phyloP scores from a whole-genome alignment of 64 coral and sea anemone genomes.

The Pocillopora verrucosa region DNA sequence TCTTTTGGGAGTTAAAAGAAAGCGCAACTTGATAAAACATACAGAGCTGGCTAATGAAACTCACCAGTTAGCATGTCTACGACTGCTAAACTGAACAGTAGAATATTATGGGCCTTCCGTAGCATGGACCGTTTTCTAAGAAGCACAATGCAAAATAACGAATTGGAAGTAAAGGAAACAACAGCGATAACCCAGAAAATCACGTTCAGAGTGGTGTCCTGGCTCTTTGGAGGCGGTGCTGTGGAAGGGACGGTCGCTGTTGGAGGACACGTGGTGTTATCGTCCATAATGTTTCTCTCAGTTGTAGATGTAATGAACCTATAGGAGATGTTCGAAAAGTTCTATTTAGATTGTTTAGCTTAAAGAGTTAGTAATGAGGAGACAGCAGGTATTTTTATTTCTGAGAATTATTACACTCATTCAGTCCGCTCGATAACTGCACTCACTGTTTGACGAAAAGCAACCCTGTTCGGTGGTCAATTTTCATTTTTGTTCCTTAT shows the following conservation, averaged over 20 bases:
- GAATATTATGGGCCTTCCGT: constrained; percentile 20
- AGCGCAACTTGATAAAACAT: too few species aligned
- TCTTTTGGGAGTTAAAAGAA: too few species aligned
- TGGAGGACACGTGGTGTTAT: neutral
- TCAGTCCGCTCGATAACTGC: too few species aligned
- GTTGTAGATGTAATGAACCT: too few species aligned
- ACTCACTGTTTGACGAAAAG: too few species aligned
- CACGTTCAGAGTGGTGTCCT: neutral
- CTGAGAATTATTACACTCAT: too few species aligned
- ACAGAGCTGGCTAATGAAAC: neutral
- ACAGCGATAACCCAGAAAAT: constrained; percentile 13
- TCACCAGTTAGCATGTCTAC: constrained; percentile 32
- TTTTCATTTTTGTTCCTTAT: too few species aligned
- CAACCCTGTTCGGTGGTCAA: too few species aligned
- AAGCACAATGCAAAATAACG: constrained; percentile 20
- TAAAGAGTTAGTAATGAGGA: too few species aligned
- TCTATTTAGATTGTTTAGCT: too few species aligned
- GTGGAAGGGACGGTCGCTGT: neutral
- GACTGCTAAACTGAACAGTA: constrained; percentile 26
- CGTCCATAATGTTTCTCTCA: neutral
- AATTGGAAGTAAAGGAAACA: constrained; percentile 9
- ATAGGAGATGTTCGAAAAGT: too few species aligned
- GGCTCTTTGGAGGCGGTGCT: neutral
- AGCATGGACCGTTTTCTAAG: constrained; percentile 6
- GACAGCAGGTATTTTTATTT: too few species aligned